These are phyloP conservation scores for Hipparchia sbordonii DNA, from an alignment of 2,888 invertebrate genomes.

Conservation along the genomic window DNA sequence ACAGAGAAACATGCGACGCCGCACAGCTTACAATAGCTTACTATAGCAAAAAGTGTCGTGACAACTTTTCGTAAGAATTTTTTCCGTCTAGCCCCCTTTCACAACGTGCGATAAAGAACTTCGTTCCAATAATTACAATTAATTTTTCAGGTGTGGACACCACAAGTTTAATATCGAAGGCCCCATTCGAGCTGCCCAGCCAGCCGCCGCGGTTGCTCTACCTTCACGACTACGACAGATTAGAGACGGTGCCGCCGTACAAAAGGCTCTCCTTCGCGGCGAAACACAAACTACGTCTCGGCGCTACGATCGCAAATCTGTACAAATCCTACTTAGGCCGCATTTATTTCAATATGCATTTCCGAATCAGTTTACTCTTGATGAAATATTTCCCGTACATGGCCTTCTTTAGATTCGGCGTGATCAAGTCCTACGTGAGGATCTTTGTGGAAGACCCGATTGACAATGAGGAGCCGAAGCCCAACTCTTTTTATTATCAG, in stretches of 20 bases:
- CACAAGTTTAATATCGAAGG: constrained; percentile 50
- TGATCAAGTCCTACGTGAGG: constrained; percentile 83
- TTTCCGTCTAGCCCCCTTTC: too few species aligned
- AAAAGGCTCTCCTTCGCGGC: constrained; percentile 58
- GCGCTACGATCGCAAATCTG: constrained; percentile 48
- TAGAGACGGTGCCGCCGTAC: constrained; percentile 72
- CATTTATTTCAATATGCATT: constrained; percentile 84
- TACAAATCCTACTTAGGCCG: constrained; percentile 80
- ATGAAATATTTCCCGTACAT: constrained; percentile 87
- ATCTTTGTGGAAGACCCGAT: constrained; percentile 75
- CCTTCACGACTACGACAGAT: constrained; percentile 64
- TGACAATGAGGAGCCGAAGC: constrained; percentile 60
- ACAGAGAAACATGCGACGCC: too few species aligned
- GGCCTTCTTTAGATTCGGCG: constrained; percentile 86
- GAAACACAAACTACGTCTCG: constrained; percentile 57
- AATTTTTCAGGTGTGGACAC: constrained; percentile 60
- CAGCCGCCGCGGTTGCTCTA: constrained; percentile 58
- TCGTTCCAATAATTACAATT: not conserved
- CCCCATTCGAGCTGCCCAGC: constrained; percentile 57
- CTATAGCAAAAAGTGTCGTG: too few species aligned
- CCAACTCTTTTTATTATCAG: constrained; percentile 61
- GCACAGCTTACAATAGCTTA: too few species aligned
- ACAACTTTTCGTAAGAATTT: too few species aligned
- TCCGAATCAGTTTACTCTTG: constrained; percentile 82
- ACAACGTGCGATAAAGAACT: too few species aligned